Evolutionary conservation across 53 echinoderm and acorn worm genomes (phyloP).

Genomic region (Holothuria scabra): DNA sequence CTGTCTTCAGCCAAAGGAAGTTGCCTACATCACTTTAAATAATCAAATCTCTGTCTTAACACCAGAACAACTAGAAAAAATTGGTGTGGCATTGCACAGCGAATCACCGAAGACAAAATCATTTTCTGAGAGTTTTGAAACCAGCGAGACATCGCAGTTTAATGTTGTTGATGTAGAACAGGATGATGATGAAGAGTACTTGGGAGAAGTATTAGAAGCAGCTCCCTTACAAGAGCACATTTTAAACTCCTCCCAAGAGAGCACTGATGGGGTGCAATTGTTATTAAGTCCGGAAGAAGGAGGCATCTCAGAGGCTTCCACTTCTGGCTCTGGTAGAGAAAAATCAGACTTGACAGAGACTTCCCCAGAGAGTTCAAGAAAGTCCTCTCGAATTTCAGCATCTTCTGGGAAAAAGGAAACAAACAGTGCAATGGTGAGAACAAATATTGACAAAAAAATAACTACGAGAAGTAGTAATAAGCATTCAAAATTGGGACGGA

Average conservation of each 20-base stretch:
- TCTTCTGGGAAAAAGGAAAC: background rate
- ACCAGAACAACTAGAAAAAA: conserved; percentile 72
- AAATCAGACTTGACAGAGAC: background rate
- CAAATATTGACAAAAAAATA: conserved; percentile 23
- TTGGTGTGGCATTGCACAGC: conserved; percentile 60
- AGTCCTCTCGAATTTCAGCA: background rate
- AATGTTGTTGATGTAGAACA: conserved; percentile 38
- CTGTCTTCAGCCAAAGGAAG: conserved; percentile 15
- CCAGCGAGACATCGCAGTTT: conserved; percentile 16
- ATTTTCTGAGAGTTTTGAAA: conserved; percentile 39
- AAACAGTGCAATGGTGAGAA: conserved; percentile 53
- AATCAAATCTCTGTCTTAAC: conserved; percentile 61
- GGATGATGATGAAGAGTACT: conserved; percentile 33
- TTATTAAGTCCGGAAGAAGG: conserved; percentile 43
- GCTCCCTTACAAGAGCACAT: conserved; percentile 31
- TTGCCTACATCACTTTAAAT: conserved; percentile 20
- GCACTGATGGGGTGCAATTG: conserved; percentile 44
- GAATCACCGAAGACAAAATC: conserved; percentile 28
- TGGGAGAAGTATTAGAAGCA: conserved; percentile 40
- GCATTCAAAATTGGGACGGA: background rate
- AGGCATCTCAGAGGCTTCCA: background rate
- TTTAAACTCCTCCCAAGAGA: conserved; percentile 37
- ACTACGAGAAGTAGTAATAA: conserved; percentile 8
- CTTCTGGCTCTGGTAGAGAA: no score
- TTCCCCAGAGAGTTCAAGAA: background rate